Evolutionary conservation across 1,140 invertebrate genomes (phyloP).

Genomic region (Lutraria rhynchaena): DNA sequence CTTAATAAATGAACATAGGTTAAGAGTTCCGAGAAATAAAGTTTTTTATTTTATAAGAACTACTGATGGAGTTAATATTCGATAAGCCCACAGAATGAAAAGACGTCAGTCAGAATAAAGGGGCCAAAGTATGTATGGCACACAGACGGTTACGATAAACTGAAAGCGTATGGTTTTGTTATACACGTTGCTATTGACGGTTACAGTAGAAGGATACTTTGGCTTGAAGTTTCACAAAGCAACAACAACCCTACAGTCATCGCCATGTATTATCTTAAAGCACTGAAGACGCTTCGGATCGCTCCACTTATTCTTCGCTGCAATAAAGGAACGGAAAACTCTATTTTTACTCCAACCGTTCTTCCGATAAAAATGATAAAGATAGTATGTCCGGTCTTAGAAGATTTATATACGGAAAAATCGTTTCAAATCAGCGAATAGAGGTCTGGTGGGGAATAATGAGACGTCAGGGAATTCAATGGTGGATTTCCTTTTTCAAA

Average conservation of each 20-base stretch:
- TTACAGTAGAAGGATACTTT: constrained; percentile 32
- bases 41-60: too few species aligned
- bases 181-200: constrained; percentile 75
- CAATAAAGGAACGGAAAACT: constrained; percentile 40
- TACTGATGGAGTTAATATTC: too few species aligned
- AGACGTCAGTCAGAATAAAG: too few species aligned
- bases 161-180: constrained; percentile 77
- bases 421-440: constrained; percentile 10
- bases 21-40: too few species aligned
- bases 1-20: too few species aligned
- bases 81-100: too few species aligned
- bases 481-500: constrained; percentile 27
- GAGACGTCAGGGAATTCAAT: constrained; percentile 35
- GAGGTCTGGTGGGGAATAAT: constrained; percentile 10
- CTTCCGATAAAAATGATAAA: constrained; percentile 26
- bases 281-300: constrained; percentile 15
- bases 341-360: constrained; percentile 21
- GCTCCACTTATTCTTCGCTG: constrained; percentile 5
- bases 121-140: constrained; percentile 76
- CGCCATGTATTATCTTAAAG: constrained; percentile 30
- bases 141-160: constrained; percentile 76
- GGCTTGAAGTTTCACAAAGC: constrained; percentile 25
- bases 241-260: constrained; percentile 38
- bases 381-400: not conserved
- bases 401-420: constrained; percentile 39